A percentile compares a stretch with the other conserved stretches of the same genome.
phyloP scores from a whole-genome alignment of 2,888 invertebrate genomes.

The Eilema griseolum region DNA sequence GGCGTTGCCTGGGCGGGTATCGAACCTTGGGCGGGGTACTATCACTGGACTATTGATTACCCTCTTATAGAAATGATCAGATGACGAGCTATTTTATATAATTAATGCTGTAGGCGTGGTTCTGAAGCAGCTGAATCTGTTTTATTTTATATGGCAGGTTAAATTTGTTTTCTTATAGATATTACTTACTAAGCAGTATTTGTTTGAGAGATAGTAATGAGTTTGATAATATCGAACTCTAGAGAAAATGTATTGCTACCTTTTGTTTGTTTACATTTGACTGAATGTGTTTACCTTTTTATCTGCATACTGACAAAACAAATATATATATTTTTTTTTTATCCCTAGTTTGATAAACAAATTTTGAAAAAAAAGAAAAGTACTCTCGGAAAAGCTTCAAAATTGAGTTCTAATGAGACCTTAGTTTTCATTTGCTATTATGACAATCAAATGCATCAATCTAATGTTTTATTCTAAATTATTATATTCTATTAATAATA shows the following conservation, averaged over 20 bases:
- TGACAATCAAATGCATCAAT: too few relatives aligned
- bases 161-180: slow-evolving; percentile 45
- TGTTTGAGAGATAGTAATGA: slow-evolving; percentile 17
- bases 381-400: neutral
- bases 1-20: slow-evolving; percentile 63
- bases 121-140: slow-evolving; percentile 59
- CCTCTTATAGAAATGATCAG: slow-evolving; percentile 50
- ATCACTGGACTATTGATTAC: slow-evolving; percentile 48
- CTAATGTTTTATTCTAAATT: too few relatives aligned
- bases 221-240: neutral
- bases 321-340: neutral
- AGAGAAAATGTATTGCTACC: neutral
- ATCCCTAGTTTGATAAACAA: too few relatives aligned
- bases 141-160: slow-evolving; percentile 48
- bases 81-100: slow-evolving; percentile 63
- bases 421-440: neutral
- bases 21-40: slow-evolving; percentile 57
- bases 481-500: too few relatives aligned
- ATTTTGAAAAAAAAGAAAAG: too few relatives aligned
- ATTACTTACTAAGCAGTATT: slow-evolving; percentile 48
- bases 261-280: neutral
- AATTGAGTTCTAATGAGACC: neutral
- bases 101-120: slow-evolving; percentile 67
- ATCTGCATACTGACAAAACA: slow-evolving; percentile 13
- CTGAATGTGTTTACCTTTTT: too few relatives aligned